Evolutionary conservation across 2,888 invertebrate species (phyloP).

Genomic region (Augiades crinisus): DNA sequence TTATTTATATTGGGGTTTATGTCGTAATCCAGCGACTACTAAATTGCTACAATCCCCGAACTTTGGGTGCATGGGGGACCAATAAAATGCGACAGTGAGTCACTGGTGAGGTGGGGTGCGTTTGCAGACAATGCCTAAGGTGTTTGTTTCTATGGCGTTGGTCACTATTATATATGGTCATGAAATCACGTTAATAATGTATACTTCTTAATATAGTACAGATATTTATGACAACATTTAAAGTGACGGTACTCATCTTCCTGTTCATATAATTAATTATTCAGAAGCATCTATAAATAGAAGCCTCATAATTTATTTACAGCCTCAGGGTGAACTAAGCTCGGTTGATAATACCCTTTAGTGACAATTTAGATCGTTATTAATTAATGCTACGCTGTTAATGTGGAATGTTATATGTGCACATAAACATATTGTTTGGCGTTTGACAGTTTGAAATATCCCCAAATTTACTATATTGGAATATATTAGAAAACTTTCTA

Average conservation of each 20-base stretch:
- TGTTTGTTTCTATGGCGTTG: not conserved
- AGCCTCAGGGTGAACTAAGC: not conserved
- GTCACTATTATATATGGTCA: not conserved
- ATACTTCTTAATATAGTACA: no score
- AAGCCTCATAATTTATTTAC: not conserved
- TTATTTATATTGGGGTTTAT: constrained; percentile 16
- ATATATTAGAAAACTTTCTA: no score
- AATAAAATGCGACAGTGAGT: constrained; percentile 1
- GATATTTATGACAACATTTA: no score
- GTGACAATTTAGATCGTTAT: not conserved
- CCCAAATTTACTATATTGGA: no score
- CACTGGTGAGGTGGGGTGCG: not conserved
- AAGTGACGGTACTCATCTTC: not conserved
- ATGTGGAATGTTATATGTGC: no score
- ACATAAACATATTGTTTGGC: no score
- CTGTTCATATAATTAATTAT: not conserved
- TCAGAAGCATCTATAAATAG: constrained; percentile 4
- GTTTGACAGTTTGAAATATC: no score
- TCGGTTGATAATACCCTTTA: constrained; percentile 4
- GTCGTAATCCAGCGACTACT: constrained; percentile 6
- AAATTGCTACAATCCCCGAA: constrained; percentile 12
- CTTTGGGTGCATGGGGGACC: constrained; percentile 12
- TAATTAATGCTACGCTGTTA: not conserved
- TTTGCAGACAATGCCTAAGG: not conserved
- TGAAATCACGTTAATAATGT: no score